These are phyloP conservation scores for Spizella passerina DNA, from an alignment of 2,797 vertebrate genomes.

Conservation along the genomic window DNA sequence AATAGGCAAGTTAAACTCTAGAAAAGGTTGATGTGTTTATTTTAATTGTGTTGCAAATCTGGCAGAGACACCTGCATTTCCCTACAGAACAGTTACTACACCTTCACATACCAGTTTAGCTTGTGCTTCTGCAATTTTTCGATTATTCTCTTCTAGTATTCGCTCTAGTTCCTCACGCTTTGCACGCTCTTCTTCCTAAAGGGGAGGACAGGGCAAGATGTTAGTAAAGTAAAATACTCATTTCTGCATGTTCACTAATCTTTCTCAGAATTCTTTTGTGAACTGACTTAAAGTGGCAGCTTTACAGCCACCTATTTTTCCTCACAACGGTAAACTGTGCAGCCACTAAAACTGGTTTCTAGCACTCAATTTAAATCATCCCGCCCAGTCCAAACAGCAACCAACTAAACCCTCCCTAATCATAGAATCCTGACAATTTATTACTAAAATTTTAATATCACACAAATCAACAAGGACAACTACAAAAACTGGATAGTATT, in stretches of 20 bases:
- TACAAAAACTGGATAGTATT: constrained; percentile 87
- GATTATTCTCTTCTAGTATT: constrained; percentile 99
- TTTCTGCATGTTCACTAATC: constrained; percentile 75
- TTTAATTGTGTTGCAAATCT: background rate
- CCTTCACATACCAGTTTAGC: constrained; percentile 91
- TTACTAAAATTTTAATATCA: constrained; percentile 84
- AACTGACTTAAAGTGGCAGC: constrained; percentile 82
- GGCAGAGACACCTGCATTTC: background rate
- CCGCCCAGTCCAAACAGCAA: constrained; percentile 89
- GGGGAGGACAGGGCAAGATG: constrained; percentile 89
- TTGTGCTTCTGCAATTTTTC: constrained; percentile 99
- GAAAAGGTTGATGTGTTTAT: background rate
- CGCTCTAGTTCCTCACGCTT: constrained; percentile 98
- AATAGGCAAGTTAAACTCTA: background rate
- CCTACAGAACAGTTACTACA: background rate
- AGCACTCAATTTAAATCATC: constrained; percentile 80
- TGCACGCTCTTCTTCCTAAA: constrained; percentile 98
- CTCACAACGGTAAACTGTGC: constrained; percentile 81
- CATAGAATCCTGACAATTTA: constrained; percentile 79
- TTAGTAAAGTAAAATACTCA: constrained; percentile 85
- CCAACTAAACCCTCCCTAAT: constrained; percentile 86
- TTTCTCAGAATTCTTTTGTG: constrained; percentile 79
- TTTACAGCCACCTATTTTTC: constrained; percentile 77
- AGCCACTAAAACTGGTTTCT: constrained; percentile 81
- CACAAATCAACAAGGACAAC: constrained; percentile 89